Conservation (phyloP, 2,113 vertebrate species). For the Onychostoma macrolepis region DNA sequence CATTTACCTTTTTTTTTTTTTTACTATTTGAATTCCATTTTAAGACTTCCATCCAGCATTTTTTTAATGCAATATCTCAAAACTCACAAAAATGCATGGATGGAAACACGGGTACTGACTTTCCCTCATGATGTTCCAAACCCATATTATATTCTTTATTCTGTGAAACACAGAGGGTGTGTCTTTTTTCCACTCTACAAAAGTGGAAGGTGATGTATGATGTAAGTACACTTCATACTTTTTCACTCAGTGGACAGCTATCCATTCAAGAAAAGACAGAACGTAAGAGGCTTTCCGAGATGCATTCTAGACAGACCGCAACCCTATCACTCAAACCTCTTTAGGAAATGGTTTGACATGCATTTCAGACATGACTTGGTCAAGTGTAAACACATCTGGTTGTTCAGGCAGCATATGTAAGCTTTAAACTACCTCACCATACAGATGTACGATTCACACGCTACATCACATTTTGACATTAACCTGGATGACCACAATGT, state of each 20-base stretch:
- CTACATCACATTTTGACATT: background rate
- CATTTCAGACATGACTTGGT: background rate
- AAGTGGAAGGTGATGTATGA: background rate
- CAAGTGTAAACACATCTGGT: background rate
- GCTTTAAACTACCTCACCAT: background rate
- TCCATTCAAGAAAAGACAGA: background rate
- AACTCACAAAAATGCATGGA: background rate
- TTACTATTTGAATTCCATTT: background rate
- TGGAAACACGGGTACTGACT: background rate
- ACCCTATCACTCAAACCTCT: background rate
- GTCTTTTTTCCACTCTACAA: background rate
- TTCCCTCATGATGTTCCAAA: background rate
- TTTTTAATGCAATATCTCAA: background rate
- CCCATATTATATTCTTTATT: background rate
- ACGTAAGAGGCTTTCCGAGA: background rate
- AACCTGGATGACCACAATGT: no score
- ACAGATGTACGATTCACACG: background rate
- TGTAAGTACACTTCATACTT: no score
- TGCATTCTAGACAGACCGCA: background rate
- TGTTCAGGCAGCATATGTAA: no score
- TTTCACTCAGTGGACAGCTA: background rate
- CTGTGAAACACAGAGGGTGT: background rate
- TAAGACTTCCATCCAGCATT: no score
- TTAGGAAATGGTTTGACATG: background rate
- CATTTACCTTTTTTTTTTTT: no score